These are phyloP conservation scores for Botia kubotai DNA, from an alignment of 2,797 vertebrate genomes.

Conservation along the genomic window DNA sequence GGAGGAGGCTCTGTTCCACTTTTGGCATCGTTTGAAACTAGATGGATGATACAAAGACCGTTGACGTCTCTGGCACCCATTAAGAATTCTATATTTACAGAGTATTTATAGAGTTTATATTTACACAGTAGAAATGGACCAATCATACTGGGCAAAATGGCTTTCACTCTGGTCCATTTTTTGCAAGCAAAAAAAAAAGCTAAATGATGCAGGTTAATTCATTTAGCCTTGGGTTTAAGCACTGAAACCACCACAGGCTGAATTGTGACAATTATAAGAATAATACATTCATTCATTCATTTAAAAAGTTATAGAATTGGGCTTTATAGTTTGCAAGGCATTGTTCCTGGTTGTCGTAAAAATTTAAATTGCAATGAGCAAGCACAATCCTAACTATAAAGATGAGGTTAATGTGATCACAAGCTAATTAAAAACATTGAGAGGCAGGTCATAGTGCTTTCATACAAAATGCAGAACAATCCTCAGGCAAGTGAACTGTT, in stretches of 20 bases:
- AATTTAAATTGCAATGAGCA: background rate
- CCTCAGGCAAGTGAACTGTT: constrained; percentile 10
- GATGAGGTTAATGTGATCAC: background rate
- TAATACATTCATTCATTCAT: background rate
- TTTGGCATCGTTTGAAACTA: constrained; percentile 50
- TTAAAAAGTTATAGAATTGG: background rate
- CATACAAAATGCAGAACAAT: constrained; percentile 17
- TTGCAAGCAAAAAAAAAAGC: background rate
- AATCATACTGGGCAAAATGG: constrained; percentile 4
- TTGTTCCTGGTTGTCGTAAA: background rate
- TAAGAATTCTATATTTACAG: constrained; percentile 22
- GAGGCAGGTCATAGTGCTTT: constrained; percentile 23
- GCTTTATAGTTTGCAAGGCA: background rate
- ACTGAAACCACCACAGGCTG: background rate
- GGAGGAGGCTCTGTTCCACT: constrained; percentile 63
- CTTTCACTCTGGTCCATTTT: background rate
- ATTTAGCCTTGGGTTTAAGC: background rate
- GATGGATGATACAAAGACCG: constrained; percentile 48
- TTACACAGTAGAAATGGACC: constrained; percentile 45
- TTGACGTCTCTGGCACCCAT: constrained; percentile 28
- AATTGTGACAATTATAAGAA: background rate
- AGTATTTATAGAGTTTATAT: constrained; percentile 23
- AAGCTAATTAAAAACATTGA: constrained; percentile 13
- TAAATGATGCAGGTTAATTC: background rate
- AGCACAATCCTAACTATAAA: background rate